Evolutionary conservation across 2,113 vertebrate genomes (phyloP), one percentile per base, ranked within the genome.

Genomic region (Pholis gunnellus): DNA sequence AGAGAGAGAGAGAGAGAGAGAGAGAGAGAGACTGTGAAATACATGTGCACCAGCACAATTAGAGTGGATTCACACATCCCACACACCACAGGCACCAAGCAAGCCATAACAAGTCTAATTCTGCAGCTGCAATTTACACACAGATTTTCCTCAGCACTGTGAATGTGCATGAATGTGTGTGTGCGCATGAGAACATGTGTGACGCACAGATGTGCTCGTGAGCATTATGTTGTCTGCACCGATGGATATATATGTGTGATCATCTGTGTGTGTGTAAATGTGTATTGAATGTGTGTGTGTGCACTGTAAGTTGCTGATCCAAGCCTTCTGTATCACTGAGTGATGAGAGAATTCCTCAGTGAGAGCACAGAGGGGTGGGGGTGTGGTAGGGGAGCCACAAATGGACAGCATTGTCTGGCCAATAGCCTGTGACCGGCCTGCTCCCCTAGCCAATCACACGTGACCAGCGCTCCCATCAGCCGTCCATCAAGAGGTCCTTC

Each of bases 401-500:
- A 88, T 38, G 79, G 89, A 91, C 92, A 84, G 83, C 52, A 42
- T 65, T 52, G 46, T 54, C 83, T 70, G 81, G 27, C 92, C 92
- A 94, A 94, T 94, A 87, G 81, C 73, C 75, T 88, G 88, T 88
- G 88, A 89, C 91, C 60, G 20, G 82, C 83, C 74, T 17, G 81
- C 66, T 82, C 82, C 50, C 48, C 77, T 20, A 80, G 71, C 94
- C 91, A 93, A 92, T 94, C 89, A 88, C 85, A 93, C 31, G 48
- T 87, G 91, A 92, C 89, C 88, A 92, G 78, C 69, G 34, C 88
- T 91, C 85, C 88, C 88, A 89, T 88, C 85, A 86, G 89, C 86
- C 71, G 85, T 92, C 88, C 85, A 92, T 94, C 92, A 92, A 90
- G 71, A 86, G 93, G 91, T 93, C 87, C 79, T 88, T 93, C 84